Base-by-base conservation (phyloP, 92 coral and sea anemone genomes). In the Blastomussa wellsi region DNA sequence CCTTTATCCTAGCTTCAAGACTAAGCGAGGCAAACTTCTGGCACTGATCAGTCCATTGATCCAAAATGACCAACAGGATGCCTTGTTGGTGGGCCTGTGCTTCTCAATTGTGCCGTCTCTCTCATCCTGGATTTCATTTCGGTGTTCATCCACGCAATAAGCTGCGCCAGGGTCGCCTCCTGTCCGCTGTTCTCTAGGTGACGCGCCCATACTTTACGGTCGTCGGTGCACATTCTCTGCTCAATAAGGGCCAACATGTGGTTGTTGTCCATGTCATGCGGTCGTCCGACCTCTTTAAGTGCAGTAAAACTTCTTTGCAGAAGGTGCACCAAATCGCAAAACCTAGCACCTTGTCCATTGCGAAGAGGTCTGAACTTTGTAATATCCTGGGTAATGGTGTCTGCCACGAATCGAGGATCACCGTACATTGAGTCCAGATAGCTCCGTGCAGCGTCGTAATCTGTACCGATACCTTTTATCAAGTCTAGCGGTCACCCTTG, bases 341-440 rank as follows among this genome's bases (percentile, higher is more conserved):
- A 84, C 5, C 94, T 81, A 41, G 92, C 87, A 74, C 89, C 89
- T 64, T 89, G 89, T 60, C 76, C 93, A 69, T 86, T 84, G 17
- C 83, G 89, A 29, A 74, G 83, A 37, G 95, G 84, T 38, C 72
- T 83, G 47, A 87, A 89, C 86, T 89, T 86, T 14, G 72, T 73
- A n/a, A 92, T 89, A 51, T 92, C 92, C 35, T 92, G 95, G 20
- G 87, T 83, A 6, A 92, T 64, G 47, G 92, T 92, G 68, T 92
- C 92, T 60, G 92, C 72, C 13, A 88, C 86, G 49, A 89, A 80
- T 60, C 89, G 70, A 35, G 92, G 86, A 31, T 85, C 92, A 7
- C 88, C 94, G 69, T 89, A 92, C 5, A 92, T 74, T 12, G 95
- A 89, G 72, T 86, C 92, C 32, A 92, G 80, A 44, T 92, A 89